Base-by-base conservation (phyloP, 2,113 vertebrate species). In the Aspiorhynchus laticeps region DNA sequence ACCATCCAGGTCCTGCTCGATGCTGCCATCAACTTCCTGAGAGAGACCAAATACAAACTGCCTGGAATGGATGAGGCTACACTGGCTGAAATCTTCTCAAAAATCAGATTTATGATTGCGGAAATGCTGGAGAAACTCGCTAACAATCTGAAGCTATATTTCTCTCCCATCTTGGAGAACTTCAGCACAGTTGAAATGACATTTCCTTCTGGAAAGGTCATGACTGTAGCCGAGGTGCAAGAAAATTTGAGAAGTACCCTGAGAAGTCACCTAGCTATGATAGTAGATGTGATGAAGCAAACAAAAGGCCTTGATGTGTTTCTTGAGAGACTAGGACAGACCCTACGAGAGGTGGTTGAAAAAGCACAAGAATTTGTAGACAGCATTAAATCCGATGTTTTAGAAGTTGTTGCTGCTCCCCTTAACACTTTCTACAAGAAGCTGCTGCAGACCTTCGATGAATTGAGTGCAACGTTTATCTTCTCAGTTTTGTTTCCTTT, bases 1-100 rank as follows among this genome's bases (percentile, higher is more conserved):
- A 94, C 53, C 79, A 65, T 95, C 85, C 94, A 93, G 59, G 88
- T 48, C 2, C 51, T 96, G 5, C 91, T 96, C 90, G 94, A 97
- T 87, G 93, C 94, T 28, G 86, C 91, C 38, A 90, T 95, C 59
- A 92, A 93, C 83, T 92, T 96, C 88, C 86, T 98, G 83, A 96
- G 93, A 75, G 93, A 92, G 75, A 96, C 94, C 69, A 93, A 89
- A 88, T 95, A 97, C 88, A 94, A 93, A 79, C 75, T 98, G 17
- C 96, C 95, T 80, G 95, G 96, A 2, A 90, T 94, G 71, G 87
- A 91, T 5, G 85, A 92, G 36, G 95, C 93, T 75, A 97, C 96
- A 31, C 89, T 93, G 38, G 94, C 95, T 88, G 94, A 97, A 87
- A 92, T 97, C 75, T 93, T 91, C 48, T 65, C 90, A 2, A 90